These are phyloP conservation scores for Limenitis camilla DNA, from an alignment of 2,888 invertebrate species.

Conservation along the genomic window DNA sequence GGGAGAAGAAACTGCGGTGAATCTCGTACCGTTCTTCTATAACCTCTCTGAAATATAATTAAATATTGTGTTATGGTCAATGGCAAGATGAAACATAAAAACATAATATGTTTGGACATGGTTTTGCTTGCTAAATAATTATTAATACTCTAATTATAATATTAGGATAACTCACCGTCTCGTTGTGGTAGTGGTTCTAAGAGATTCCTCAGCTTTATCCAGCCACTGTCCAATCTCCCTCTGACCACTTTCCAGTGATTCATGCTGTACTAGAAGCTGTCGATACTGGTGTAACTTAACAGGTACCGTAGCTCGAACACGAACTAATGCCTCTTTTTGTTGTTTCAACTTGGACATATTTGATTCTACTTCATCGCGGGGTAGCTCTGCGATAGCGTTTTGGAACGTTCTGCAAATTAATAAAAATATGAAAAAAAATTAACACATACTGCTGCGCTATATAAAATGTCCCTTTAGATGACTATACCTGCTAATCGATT, in stretches of 20 bases:
- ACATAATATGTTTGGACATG: background rate
- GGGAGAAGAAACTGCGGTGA: conserved; percentile 89
- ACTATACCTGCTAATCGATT: conserved; percentile 83
- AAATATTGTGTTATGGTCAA: too few species aligned
- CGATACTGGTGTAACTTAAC: conserved; percentile 87
- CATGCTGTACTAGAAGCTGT: conserved; percentile 89
- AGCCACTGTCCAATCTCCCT: conserved; percentile 91
- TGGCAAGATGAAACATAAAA: background rate
- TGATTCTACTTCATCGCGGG: conserved; percentile 91
- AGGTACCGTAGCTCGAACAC: conserved; percentile 87
- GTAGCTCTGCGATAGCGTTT: conserved; percentile 89
- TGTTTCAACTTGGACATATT: conserved; percentile 92
- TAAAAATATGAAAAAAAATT: too few species aligned
- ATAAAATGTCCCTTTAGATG: background rate
- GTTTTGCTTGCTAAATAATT: background rate
- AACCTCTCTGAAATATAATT: conserved; percentile 69
- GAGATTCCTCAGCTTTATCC: conserved; percentile 84
- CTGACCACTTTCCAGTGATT: conserved; percentile 91
- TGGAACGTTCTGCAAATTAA: conserved; percentile 82
- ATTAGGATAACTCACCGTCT: conserved; percentile 40
- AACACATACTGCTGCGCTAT: background rate
- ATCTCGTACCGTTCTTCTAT: conserved; percentile 85
- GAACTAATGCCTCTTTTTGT: conserved; percentile 90
- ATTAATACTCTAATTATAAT: background rate
- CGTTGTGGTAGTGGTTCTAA: conserved; percentile 63